phyloP scores from a whole-genome alignment of 2,113 vertebrate genomes.

The Eulemur rufifrons region DNA sequence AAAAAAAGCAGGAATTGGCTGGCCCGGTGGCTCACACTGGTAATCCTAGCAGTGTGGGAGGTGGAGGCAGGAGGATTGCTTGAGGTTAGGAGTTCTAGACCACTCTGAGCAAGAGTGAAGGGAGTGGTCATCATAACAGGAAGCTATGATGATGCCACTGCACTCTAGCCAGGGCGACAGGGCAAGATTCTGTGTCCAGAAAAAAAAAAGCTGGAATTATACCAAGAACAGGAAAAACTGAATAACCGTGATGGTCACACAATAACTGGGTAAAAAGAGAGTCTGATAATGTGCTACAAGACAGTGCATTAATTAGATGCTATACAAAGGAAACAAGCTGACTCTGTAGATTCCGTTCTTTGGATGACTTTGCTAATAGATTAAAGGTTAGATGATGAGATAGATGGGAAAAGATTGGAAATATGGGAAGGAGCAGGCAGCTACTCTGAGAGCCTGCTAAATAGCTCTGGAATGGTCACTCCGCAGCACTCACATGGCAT shows the following conservation, averaged over 20 bases:
- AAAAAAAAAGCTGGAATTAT: background rate
- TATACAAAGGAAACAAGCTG: background rate
- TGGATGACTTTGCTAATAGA: background rate
- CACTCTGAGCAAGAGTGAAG: no score
- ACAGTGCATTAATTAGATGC: background rate
- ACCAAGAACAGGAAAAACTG: background rate
- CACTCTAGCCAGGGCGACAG: no score
- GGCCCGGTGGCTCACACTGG: no score
- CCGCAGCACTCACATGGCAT: background rate
- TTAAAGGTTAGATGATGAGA: background rate
- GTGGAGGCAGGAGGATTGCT: no score
- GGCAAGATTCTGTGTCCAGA: no score
- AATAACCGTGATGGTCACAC: background rate
- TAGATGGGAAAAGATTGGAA: background rate
- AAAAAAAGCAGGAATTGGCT: background rate
- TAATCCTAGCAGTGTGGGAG: no score
- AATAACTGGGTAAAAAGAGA: background rate
- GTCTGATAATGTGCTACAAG: background rate
- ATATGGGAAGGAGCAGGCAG: background rate
- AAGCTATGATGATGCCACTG: no score
- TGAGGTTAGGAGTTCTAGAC: no score
- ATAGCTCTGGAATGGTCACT: background rate
- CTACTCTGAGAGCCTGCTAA: background rate
- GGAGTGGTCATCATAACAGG: no score
- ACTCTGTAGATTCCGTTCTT: background rate